phyloP scores from a whole-genome alignment of 2,797 vertebrate genomes.

The Perdix hodgsoniae region DNA sequence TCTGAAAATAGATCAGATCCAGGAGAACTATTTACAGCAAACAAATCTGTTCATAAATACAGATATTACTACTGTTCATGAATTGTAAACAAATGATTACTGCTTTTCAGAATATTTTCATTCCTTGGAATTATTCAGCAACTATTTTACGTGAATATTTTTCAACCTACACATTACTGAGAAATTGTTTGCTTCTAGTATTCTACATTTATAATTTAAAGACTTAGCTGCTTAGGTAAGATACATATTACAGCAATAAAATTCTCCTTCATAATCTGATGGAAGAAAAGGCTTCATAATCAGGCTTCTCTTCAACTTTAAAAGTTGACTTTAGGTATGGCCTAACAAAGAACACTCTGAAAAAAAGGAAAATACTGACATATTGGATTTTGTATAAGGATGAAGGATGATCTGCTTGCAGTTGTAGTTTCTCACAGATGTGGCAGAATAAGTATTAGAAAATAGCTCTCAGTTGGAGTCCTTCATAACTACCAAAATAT shows the following conservation, averaged over 20 bases:
- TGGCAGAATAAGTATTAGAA: background rate
- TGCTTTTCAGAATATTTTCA: background rate
- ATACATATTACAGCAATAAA: background rate
- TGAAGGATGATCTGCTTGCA: background rate
- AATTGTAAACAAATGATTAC: background rate
- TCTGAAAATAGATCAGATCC: background rate
- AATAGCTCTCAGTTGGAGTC: background rate
- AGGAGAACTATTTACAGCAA: background rate
- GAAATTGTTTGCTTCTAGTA: background rate
- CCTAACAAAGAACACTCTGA: background rate
- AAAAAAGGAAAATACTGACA: background rate
- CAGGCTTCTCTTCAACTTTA: background rate
- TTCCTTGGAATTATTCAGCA: conserved; percentile 12
- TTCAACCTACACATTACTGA: background rate
- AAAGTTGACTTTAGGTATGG: background rate
- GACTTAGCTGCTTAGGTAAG: background rate
- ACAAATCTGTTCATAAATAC: background rate
- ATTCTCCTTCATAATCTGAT: background rate
- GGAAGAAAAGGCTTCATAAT: background rate
- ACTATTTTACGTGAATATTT: background rate
- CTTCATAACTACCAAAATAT: background rate
- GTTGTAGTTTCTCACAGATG: background rate
- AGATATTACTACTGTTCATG: background rate
- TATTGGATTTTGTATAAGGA: background rate
- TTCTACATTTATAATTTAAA: background rate